Evolutionary conservation across 2,113 vertebrate species (phyloP).

Genomic region (Cochlearius cochlearius): DNA sequence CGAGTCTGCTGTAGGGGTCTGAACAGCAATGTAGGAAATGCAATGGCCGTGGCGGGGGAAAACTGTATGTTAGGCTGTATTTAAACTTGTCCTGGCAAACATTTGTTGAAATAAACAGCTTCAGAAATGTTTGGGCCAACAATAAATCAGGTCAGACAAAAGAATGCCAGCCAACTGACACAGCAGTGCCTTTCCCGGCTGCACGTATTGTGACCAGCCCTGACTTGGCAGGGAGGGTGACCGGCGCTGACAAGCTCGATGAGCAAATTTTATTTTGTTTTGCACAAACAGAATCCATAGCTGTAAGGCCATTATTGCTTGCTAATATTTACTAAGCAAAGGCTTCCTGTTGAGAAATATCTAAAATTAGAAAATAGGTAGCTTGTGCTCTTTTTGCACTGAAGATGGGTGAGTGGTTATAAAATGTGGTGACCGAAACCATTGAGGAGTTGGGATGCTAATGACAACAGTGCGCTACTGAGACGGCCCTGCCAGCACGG

Average conservation of each 20-base stretch:
- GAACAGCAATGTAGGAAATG: not conserved
- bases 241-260: not conserved
- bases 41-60: not conserved
- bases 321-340: not conserved
- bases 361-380: not conserved
- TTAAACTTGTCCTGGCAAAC: not conserved
- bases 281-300: not conserved
- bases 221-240: conserved; percentile 14
- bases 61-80: not conserved
- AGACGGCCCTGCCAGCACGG: not conserved
- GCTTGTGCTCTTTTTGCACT: not conserved
- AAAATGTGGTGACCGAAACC: not conserved
- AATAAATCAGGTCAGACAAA: conserved; percentile 32
- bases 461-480: not conserved
- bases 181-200: conserved; percentile 24
- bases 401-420: not conserved
- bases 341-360: not conserved
- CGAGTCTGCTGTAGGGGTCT: not conserved
- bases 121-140: conserved; percentile 6
- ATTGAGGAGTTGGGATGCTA: not conserved
- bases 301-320: not conserved
- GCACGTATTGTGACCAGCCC: not conserved
- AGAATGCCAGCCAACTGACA: conserved; percentile 39
- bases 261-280: conserved; percentile 22
- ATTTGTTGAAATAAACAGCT: not conserved